These are phyloP conservation scores for Drosophila nr. perissopoda DNA, from an alignment of 2,888 invertebrate species.

Conservation along the genomic window DNA sequence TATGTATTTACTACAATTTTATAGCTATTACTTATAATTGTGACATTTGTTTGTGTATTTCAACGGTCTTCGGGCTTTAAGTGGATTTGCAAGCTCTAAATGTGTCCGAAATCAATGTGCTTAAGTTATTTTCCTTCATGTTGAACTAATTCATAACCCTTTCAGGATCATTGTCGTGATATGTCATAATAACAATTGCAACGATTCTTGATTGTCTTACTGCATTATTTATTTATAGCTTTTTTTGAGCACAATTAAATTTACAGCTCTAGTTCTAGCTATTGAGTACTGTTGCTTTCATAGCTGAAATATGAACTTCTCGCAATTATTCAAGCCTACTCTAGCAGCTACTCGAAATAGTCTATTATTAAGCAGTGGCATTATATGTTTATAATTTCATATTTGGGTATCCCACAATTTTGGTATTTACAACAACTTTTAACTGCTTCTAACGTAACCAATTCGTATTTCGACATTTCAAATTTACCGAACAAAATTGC, in stretches of 20 bases:
- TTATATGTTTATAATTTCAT: background rate
- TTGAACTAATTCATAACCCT: background rate
- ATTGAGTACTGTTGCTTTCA: background rate
- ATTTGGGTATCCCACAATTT: background rate
- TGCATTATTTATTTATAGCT: background rate
- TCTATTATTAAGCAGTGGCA: background rate
- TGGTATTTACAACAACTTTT: background rate
- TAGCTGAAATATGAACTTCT: background rate
- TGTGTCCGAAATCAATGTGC: background rate
- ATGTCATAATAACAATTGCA: background rate
- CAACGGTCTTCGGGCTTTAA: background rate
- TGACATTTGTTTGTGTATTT: background rate
- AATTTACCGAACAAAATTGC: constrained; percentile 14
- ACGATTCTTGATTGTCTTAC: background rate
- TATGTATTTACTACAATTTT: background rate
- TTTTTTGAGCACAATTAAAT: background rate
- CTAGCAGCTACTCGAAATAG: background rate
- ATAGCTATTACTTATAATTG: background rate
- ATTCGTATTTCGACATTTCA: background rate
- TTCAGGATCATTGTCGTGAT: background rate
- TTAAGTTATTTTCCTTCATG: background rate
- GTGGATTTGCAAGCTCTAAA: background rate
- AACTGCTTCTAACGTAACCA: background rate
- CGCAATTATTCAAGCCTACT: background rate
- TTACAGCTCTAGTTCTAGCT: background rate